Percentiles rank a stretch among this genome's conserved stretches.
These are phyloP conservation scores for Rhyzopertha dominica DNA, from an alignment of 1,140 invertebrate species.

Conservation along the genomic window DNA sequence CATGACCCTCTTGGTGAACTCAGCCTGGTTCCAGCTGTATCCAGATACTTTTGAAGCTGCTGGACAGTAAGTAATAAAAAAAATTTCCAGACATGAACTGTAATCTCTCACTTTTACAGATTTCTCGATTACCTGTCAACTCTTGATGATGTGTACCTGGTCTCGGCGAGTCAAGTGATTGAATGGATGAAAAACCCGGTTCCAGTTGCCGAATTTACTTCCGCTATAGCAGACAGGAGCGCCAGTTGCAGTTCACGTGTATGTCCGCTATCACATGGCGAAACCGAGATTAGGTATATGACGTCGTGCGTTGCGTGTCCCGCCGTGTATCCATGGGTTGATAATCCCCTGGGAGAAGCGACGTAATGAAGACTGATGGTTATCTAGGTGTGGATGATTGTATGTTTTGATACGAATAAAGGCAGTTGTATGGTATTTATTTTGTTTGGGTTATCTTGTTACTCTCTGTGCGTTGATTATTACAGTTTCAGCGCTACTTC, in stretches of 20 bases:
- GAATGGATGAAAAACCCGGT: slow-evolving; percentile 34
- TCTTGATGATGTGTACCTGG: slow-evolving; percentile 27
- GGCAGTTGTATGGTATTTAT: too few species aligned
- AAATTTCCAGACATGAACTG: too few species aligned
- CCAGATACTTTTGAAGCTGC: slow-evolving; percentile 20
- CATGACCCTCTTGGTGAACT: slow-evolving; percentile 25
- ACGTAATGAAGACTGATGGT: too few species aligned
- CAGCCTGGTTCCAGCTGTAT: slow-evolving; percentile 22
- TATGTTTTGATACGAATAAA: too few species aligned
- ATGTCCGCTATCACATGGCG: slow-evolving; percentile 40
- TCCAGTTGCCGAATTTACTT: slow-evolving; percentile 19
- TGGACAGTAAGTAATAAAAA: too few species aligned
- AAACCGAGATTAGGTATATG: slow-evolving; percentile 44
- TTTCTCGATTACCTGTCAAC: slow-evolving; percentile 23
- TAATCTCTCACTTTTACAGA: slow-evolving; percentile 17
- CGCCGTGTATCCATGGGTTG: slow-evolving; percentile 46
- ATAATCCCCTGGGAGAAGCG: slow-evolving; percentile 45
- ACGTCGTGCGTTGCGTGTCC: slow-evolving; percentile 46
- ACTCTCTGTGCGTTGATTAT: too few species aligned
- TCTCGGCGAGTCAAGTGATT: slow-evolving; percentile 25
- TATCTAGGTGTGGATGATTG: too few species aligned
- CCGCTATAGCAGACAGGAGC: slow-evolving; percentile 11
- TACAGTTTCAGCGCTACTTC: too few species aligned
- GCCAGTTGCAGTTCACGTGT: slow-evolving; percentile 31
- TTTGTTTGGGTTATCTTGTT: too few species aligned